Base-by-base conservation (phyloP, 2,888 invertebrate species). In the Hydrotaea diabolus region DNA sequence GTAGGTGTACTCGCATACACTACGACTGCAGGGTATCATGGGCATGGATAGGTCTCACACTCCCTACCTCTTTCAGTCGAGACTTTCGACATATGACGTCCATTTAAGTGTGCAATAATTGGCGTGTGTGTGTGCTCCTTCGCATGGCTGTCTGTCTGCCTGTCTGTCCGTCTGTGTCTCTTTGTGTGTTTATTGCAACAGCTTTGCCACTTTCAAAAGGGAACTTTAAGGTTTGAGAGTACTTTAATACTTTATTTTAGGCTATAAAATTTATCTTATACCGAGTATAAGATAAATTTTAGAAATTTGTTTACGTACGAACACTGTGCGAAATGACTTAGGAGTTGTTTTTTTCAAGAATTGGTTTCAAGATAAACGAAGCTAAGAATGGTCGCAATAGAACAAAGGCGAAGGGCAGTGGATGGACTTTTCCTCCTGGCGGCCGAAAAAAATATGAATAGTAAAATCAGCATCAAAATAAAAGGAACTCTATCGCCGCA, bases 81-180 rank as follows among this genome's bases (percentile, higher is more conserved):
- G 49, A 83, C 79, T 81, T 46, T 57, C 85, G 83, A 83, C 85
- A 86, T 83, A 77, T 86, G 85, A 83, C 83, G 83, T 81, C 66
- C 82, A 80, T 81, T 80, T 85, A 72, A 76, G 46, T 78, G 72
- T 49, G 57, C 39, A 31, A n/a, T n/a, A 36, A 66, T 74, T 75
- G 55, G 74, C 43, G 72, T 82, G 75, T 62, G 9, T 53, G 19
- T 55, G 26, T 23, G 5, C 2, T 11, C n/a, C 23, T 49, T 64
- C 39, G 31, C 4, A 66, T 43, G n/a, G 19, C 66, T n/a, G 49
- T n/a, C 49, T 7, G 49, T n/a, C 49, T 43, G 46, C 43, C 43
- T 43, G 19, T 43, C 36, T 2, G 11, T 43, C 19, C 46, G 23
- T 15, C 31, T 62, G 15, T 62, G 3, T 46, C 11, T 19, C 17